A percentile compares a stretch with the other conserved stretches of the same genome.
Conservation (phyloP, 1,140 invertebrate species). For the Chelonus insularis region DNA sequence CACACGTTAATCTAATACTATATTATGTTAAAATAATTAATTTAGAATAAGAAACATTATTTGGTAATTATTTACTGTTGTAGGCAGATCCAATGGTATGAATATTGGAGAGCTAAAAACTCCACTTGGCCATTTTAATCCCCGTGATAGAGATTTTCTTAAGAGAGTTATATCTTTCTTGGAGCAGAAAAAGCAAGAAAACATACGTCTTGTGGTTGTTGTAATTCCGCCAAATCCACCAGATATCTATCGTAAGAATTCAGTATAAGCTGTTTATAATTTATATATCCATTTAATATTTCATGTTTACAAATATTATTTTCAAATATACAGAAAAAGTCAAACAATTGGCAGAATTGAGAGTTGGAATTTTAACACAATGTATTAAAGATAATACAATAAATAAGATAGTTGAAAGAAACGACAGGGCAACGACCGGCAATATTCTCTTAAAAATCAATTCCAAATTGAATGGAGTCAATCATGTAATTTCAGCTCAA, state of each 20-base stretch:
- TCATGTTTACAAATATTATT: too few species aligned
- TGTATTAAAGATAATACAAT: constrained; percentile 72
- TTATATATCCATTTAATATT: too few species aligned
- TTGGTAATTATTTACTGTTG: constrained; percentile 20
- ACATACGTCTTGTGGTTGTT: constrained; percentile 61
- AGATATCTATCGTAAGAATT: constrained; percentile 17
- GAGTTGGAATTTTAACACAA: constrained; percentile 78
- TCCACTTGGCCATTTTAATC: constrained; percentile 30
- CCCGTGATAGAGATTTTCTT: constrained; percentile 17
- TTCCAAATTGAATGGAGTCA: constrained; percentile 82
- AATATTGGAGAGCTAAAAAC: constrained; percentile 29
- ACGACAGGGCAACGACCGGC: constrained; percentile 56
- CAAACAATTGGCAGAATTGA: constrained; percentile 76
- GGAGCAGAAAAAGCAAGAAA: constrained; percentile 28
- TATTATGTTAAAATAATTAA: too few species aligned
- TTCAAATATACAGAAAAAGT: constrained; percentile 47
- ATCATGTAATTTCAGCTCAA: constrained; percentile 65
- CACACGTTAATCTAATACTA: too few species aligned
- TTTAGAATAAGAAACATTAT: too few species aligned
- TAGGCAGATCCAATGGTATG: constrained; percentile 35
- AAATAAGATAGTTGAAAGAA: constrained; percentile 30
- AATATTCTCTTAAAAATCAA: constrained; percentile 87
- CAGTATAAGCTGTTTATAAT: too few species aligned
- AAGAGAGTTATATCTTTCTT: constrained; percentile 34
- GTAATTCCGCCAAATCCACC: constrained; percentile 50